These are phyloP conservation scores for Halcyon leucocephala DNA, from an alignment of 2,797 vertebrate species.

Conservation along the genomic window DNA sequence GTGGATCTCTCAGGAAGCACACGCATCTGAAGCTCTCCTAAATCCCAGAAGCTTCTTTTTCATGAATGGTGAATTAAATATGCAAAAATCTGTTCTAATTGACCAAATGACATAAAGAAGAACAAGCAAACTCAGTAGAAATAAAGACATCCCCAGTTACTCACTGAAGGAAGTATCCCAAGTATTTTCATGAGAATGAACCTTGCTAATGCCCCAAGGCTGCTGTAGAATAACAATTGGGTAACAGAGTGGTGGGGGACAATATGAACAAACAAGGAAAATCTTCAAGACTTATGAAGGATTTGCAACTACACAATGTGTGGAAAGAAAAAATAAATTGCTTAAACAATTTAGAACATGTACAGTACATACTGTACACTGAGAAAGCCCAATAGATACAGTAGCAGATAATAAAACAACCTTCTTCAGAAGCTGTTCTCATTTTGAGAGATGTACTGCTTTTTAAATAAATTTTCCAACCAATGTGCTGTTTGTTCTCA, in stretches of 20 bases:
- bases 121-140: constrained; percentile 69
- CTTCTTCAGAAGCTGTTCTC: background rate
- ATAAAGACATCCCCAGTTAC: constrained; percentile 74
- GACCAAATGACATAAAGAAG: constrained; percentile 80
- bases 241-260: constrained; percentile 30
- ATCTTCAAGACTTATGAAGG: constrained; percentile 75
- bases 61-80: background rate
- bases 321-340: background rate
- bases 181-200: constrained; percentile 90
- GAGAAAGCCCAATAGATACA: background rate
- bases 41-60: background rate
- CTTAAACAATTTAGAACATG: background rate
- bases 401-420: background rate
- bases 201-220: constrained; percentile 77
- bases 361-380: background rate
- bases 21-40: background rate
- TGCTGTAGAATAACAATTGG: constrained; percentile 81
- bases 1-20: background rate
- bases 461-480: background rate
- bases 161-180: constrained; percentile 81
- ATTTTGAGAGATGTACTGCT: background rate
- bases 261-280: constrained; percentile 66
- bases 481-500: background rate
- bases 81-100: constrained; percentile 82
- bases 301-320: background rate